Evolutionary conservation across 2,888 invertebrate genomes (phyloP), one percentile per base, ranked within the genome.

Genomic region (Gisinianus flammeolus): DNA sequence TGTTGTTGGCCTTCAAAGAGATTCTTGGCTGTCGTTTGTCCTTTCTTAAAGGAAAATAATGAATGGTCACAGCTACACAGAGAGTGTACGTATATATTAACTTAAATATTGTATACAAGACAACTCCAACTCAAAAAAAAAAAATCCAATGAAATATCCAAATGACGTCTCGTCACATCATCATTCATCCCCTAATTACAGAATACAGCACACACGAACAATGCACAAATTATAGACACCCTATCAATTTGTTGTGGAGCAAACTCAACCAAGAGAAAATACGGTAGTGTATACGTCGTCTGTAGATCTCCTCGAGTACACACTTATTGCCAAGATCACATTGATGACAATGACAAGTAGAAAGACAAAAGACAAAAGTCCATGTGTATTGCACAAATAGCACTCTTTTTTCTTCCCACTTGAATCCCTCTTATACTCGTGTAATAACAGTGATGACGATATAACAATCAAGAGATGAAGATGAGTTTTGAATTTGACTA

Each of bases 151-250:
- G n/a, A 56, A 56, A 56, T 31, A 19, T 30, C 66, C 24, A 31
- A 66, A 66, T 66, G 66, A 66, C 66, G 5, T 30, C 31, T 66
- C 66, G 19, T 30, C 33, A 19, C 58, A 22, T 56, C 58, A 56
- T 56, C 58, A 56, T 6, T 56, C 58, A 56, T 56, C 58, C 58
- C 8, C 24, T 22, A 56, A 56, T 56, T 56, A 56, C 58, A 56
- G 19, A 5, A 22, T 8, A 35, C 35, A 35, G 12, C 5, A 5
- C 35, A 35, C 8, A 56, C 24, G n/a, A 56, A 56, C 58, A 56
- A 56, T 10, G 19, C 4, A 56, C 35, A 35, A 5, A 35, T 12
- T 35, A 10, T 6, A 22, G 58, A 56, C 58, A 56, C 12, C n/a
- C n/a, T n/a, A n/a, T n/a, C n/a, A n/a, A n/a, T n/a, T n/a, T 44